A percentile compares a stretch with the other conserved stretches of the same genome.
Evolutionary conservation across 2,113 vertebrate genomes (phyloP).

Genomic region (Phalacrocorax brasilianus): DNA sequence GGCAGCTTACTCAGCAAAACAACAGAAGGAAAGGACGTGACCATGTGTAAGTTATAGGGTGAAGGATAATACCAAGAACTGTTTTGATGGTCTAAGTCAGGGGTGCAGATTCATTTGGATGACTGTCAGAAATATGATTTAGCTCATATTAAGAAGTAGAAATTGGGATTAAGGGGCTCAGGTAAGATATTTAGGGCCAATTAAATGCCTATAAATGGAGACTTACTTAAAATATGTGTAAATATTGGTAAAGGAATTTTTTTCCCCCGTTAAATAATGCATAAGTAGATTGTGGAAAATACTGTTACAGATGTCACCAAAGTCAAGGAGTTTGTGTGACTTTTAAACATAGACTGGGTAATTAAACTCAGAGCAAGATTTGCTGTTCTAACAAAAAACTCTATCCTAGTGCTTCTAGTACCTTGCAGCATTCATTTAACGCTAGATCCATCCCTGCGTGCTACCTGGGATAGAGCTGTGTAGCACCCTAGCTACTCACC

Average conservation of each 20-base stretch:
- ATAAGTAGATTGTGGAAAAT: background rate
- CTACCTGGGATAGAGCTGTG: background rate
- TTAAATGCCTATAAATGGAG: background rate
- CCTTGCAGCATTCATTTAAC: background rate
- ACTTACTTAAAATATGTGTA: background rate
- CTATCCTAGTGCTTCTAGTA: background rate
- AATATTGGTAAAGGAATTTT: background rate
- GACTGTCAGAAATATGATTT: background rate
- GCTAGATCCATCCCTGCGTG: background rate
- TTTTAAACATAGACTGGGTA: background rate
- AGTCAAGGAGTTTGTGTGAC: background rate
- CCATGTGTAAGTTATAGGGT: background rate
- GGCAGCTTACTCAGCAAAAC: background rate
- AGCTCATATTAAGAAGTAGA: background rate
- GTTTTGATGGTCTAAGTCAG: background rate
- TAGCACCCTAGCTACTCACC: accelerated
- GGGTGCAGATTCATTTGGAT: background rate
- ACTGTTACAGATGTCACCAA: background rate
- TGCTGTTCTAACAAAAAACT: background rate
- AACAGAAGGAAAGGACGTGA: background rate
- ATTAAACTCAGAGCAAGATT: background rate
- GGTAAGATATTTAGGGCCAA: background rate
- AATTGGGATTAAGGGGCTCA: background rate
- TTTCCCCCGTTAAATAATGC: accelerated
- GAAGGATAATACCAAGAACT: background rate